These are phyloP conservation scores for Leucosticte australis DNA, from an alignment of 2,113 vertebrate species.

Conservation along the genomic window DNA sequence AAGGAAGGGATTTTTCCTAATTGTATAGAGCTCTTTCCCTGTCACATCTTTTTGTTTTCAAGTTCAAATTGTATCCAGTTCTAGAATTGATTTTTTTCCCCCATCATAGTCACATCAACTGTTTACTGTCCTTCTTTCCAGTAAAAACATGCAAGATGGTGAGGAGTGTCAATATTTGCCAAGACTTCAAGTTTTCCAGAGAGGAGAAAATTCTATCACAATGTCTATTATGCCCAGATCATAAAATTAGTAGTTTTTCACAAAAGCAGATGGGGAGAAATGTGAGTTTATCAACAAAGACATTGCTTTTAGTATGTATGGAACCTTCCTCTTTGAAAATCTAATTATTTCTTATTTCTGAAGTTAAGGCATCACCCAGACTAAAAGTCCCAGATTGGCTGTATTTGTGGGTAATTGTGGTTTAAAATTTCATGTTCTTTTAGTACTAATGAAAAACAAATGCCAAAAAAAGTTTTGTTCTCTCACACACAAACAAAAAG, in stretches of 20 bases:
- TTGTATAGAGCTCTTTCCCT: background rate
- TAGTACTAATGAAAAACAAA: conserved; percentile 3
- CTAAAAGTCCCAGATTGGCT: background rate
- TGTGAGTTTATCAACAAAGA: background rate
- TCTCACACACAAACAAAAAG: background rate
- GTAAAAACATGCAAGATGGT: background rate
- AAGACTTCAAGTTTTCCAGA: background rate
- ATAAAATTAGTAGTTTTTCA: background rate
- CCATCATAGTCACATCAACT: background rate
- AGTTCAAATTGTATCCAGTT: background rate
- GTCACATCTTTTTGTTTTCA: background rate
- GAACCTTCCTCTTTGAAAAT: background rate
- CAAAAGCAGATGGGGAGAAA: background rate
- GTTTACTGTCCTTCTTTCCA: background rate
- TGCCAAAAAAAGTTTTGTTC: background rate
- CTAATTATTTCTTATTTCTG: background rate
- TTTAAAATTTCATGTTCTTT: background rate
- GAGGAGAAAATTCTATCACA: background rate
- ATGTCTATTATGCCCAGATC: background rate
- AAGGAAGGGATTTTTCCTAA: background rate
- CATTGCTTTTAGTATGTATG: background rate
- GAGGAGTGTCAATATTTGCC: background rate
- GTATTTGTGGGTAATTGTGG: background rate
- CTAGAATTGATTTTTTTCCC: background rate
- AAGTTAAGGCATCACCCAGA: background rate